These are phyloP conservation scores for Pristionchus fissidentatus DNA, from an alignment of 2,888 invertebrate genomes.

Conservation along the genomic window DNA sequence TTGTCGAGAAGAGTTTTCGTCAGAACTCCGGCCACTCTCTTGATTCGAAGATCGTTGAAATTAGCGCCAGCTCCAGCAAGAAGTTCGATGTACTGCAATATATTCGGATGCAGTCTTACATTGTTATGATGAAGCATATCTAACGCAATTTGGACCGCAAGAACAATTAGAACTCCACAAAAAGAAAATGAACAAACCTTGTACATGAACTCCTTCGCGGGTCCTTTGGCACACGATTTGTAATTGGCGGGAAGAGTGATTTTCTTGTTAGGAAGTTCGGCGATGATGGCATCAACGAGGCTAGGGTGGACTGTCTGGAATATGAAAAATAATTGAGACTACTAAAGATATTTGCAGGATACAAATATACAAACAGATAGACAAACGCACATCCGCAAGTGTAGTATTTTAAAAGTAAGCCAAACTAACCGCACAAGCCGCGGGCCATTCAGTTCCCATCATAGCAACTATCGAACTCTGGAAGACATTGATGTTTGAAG, in stretches of 20 bases:
- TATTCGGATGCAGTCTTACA: background rate
- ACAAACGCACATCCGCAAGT: background rate
- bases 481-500: background rate
- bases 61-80: background rate
- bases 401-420: no score
- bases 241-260: conserved; percentile 8
- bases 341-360: no score
- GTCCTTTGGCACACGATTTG: conserved; percentile 5
- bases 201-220: conserved; percentile 43
- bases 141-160: no score
- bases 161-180: no score
- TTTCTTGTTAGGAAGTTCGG: conserved; percentile 36
- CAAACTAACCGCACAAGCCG: background rate
- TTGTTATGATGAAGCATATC: background rate
- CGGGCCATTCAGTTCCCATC: conserved; percentile 3
- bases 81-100: conserved; percentile 17
- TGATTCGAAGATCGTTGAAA: background rate
- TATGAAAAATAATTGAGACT: no score
- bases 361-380: no score
- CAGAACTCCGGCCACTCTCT: background rate
- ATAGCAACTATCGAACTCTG: background rate
- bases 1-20: background rate
- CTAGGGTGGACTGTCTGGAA: conserved; percentile 20
- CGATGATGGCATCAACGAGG: conserved; percentile 5
- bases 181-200: no score